Conservation (phyloP, 2,113 vertebrate genomes). For the Galbula dea region DNA sequence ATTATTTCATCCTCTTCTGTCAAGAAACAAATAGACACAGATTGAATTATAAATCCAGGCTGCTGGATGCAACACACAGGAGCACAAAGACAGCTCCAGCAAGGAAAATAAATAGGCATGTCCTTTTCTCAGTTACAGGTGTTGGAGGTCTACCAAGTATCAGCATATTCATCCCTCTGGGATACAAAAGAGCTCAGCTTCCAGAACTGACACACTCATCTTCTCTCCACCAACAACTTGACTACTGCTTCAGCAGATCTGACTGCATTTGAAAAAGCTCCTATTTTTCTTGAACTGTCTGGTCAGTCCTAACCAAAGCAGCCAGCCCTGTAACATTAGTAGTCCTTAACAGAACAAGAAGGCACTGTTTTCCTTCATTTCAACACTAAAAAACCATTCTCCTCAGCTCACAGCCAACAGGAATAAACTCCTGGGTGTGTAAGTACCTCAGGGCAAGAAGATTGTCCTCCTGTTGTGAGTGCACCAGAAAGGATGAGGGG, state of each 20-base stretch:
- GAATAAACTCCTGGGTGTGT: not conserved
- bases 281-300: not conserved
- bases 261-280: not conserved
- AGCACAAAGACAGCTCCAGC: not conserved
- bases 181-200: not conserved
- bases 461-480: not conserved
- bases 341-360: not conserved
- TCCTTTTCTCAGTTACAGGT: not conserved
- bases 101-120: not conserved
- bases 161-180: not conserved
- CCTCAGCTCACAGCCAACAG: not conserved
- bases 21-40: not conserved
- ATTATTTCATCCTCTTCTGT: not conserved
- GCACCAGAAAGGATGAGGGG: not conserved
- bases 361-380: not conserved
- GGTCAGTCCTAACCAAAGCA: not conserved
- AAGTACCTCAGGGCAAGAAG: not conserved
- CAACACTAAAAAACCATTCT: not conserved
- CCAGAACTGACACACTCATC: not conserved
- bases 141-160: not conserved
- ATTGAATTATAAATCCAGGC: not conserved
- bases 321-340: not conserved
- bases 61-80: not conserved
- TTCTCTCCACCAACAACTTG: not conserved
- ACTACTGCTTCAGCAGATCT: not conserved